Conservation (phyloP, 1,140 invertebrate species). For the Octopus sinensis region DNA sequence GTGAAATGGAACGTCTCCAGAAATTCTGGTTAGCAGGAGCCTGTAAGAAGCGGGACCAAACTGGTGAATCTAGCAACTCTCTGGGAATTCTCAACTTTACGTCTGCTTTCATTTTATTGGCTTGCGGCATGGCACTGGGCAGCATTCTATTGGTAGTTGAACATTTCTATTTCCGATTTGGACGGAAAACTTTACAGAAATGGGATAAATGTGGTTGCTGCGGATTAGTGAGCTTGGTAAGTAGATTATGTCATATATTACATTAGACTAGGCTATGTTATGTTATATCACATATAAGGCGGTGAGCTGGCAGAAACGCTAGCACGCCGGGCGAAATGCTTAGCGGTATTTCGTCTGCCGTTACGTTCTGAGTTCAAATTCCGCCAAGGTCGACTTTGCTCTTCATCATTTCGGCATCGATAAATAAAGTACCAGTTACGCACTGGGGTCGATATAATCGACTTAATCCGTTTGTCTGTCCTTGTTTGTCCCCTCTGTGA, state of each 20-base stretch:
- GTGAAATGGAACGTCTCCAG: conserved; percentile 87
- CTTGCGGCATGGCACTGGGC: conserved; percentile 86
- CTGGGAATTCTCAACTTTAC: conserved; percentile 95
- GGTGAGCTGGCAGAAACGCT: too few species aligned
- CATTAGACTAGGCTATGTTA: not conserved
- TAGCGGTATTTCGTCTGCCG: too few species aligned
- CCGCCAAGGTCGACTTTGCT: too few species aligned
- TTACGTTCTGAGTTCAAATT: too few species aligned
- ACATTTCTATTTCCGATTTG: conserved; percentile 89
- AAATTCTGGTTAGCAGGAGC: conserved; percentile 97
- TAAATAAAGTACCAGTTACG: too few species aligned
- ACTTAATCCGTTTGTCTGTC: too few species aligned
- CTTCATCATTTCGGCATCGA: too few species aligned
- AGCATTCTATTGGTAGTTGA: conserved; percentile 82
- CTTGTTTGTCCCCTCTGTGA: too few species aligned
- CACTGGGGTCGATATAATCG: too few species aligned
- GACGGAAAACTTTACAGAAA: conserved; percentile 79
- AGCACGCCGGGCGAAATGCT: too few species aligned
- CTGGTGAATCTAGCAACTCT: conserved; percentile 67
- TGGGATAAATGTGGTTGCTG: conserved; percentile 83
- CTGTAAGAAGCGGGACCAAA: conserved; percentile 75
- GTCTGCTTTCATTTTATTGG: conserved; percentile 91
- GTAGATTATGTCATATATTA: conserved; percentile 9
- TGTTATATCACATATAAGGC: too few species aligned
- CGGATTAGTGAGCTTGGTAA: conserved; percentile 80